phyloP scores from a whole-genome alignment of 1,140 invertebrate species.

The Euwallacea similis region DNA sequence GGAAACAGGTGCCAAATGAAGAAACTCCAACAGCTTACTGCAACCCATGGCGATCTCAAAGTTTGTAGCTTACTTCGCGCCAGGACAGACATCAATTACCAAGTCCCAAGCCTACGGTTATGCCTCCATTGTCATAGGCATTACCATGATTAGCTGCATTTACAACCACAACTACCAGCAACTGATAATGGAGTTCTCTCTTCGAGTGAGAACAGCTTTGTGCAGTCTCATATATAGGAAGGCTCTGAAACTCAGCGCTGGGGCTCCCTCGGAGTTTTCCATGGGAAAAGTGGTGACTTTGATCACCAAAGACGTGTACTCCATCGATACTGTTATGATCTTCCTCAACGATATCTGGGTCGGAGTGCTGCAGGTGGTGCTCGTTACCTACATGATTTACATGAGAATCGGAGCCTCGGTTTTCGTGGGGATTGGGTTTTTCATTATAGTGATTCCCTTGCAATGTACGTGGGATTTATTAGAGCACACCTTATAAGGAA shows the following conservation, averaged over 20 bases:
- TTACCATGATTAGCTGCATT: conserved; percentile 58
- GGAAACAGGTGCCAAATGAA: neutral
- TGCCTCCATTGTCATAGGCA: conserved; percentile 60
- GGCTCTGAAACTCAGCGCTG: conserved; percentile 68
- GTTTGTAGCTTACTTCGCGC: conserved; percentile 69
- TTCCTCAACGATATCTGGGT: conserved; percentile 79
- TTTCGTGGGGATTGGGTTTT: conserved; percentile 74
- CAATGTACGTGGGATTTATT: conserved; percentile 64
- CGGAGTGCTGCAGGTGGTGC: conserved; percentile 77
- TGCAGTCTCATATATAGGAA: conserved; percentile 83
- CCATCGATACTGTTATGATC: conserved; percentile 68
- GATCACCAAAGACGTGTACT: conserved; percentile 84
- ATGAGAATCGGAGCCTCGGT: conserved; percentile 71
- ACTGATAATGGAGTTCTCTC: conserved; percentile 69
- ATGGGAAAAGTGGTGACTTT: conserved; percentile 90
- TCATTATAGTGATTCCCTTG: conserved; percentile 81
- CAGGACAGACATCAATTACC: conserved; percentile 54
- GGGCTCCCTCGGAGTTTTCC: conserved; percentile 74
- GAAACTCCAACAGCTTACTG: conserved; percentile 23
- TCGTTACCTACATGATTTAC: conserved; percentile 78
- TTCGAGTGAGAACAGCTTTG: conserved; percentile 77
- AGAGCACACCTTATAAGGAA: neutral
- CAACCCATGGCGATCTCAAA: conserved; percentile 60
- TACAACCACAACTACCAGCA: conserved; percentile 76
- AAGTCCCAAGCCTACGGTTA: conserved; percentile 65